These are phyloP conservation scores for Conops quadrifasciatus DNA, from an alignment of 2,888 invertebrate species.

Conservation along the genomic window DNA sequence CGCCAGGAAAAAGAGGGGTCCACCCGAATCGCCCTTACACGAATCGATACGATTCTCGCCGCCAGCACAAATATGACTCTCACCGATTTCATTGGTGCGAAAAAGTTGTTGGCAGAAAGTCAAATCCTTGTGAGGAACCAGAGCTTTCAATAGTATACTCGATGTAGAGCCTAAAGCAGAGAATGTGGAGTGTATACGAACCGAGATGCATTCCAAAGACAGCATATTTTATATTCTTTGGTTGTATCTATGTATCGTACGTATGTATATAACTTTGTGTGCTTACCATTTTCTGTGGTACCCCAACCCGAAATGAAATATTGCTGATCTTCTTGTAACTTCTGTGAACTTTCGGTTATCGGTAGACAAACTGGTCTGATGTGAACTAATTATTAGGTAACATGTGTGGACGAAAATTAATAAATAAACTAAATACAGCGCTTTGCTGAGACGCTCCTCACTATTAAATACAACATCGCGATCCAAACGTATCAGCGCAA, in stretches of 20 bases:
- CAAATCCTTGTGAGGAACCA: conserved; percentile 43
- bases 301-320: conserved; percentile 59
- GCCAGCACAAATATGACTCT: conserved; percentile 58
- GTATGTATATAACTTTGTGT: no score
- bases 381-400: conserved; percentile 43
- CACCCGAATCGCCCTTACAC: conserved; percentile 57
- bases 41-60: conserved; percentile 53
- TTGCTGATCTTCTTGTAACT: conserved; percentile 38
- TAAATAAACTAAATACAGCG: not conserved
- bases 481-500: conserved; percentile 68
- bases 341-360: conserved; percentile 45
- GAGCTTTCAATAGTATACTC: conserved; percentile 50
- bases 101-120: conserved; percentile 51
- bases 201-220: no score
- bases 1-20: conserved; percentile 51
- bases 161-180: conserved; percentile 41
- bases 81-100: conserved; percentile 45
- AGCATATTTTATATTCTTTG: no score
- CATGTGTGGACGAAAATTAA: not conserved
- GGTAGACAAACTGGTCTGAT: conserved; percentile 59
- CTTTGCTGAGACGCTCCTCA: conserved; percentile 30
- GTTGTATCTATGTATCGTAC: no score
- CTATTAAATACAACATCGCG: conserved; percentile 50
- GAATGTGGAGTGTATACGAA: no score
- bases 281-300: conserved; percentile 47